phyloP scores from a whole-genome alignment of 1,140 invertebrate species.

The Parasteatoda tepidariorum region DNA sequence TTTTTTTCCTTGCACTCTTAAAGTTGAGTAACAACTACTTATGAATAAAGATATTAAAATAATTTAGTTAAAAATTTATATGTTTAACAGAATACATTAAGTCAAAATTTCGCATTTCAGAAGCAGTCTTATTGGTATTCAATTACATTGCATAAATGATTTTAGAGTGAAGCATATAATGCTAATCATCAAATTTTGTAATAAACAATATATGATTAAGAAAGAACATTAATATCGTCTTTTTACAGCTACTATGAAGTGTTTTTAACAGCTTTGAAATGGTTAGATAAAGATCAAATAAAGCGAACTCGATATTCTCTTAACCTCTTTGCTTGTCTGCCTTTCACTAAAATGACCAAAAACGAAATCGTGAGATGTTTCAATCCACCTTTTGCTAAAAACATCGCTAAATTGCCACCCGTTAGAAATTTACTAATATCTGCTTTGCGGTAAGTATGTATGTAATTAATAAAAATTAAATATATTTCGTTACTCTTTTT shows the following conservation, averaged over 20 bases:
- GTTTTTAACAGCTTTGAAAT: constrained; percentile 9
- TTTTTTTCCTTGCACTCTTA: too few relatives aligned
- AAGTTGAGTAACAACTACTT: too few relatives aligned
- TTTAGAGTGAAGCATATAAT: not conserved
- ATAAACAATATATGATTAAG: not conserved
- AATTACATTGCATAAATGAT: not conserved
- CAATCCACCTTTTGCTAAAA: not conserved
- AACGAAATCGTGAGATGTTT: not conserved
- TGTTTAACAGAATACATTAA: not conserved
- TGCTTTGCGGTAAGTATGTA: not conserved
- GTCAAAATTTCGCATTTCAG: not conserved
- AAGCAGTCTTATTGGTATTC: not conserved
- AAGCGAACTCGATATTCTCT: not conserved
- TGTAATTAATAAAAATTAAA: not conserved
- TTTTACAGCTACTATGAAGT: not conserved
- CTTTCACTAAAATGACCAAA: constrained; percentile 21
- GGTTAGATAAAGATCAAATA: not conserved
- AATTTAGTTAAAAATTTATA: too few relatives aligned
- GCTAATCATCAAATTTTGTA: not conserved
- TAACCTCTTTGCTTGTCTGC: not conserved
- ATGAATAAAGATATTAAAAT: too few relatives aligned
- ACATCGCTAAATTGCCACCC: not conserved
- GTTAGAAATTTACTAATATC: constrained; percentile 1
- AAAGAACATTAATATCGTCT: not conserved
- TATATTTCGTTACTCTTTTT: not conserved